Percentiles rank a stretch among this genome's conserved stretches.
Conservation (phyloP, 2,888 invertebrate genomes). For the Cheiracanthium punctorium region DNA sequence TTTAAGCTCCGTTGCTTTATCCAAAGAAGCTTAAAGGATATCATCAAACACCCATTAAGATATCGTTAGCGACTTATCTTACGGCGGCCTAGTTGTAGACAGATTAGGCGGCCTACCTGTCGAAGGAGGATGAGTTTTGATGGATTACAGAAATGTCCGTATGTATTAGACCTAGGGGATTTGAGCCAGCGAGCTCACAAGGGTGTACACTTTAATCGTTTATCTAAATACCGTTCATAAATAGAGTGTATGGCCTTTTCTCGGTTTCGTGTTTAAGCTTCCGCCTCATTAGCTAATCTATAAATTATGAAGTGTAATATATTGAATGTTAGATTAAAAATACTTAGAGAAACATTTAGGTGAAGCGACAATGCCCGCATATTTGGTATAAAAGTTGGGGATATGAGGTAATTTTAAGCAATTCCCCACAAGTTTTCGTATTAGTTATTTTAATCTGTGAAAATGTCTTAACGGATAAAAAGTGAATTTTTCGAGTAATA, state of each 20-base stretch:
- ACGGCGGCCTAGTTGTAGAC: slow-evolving; percentile 19
- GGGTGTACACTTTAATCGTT: not conserved
- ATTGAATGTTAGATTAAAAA: too few relatives aligned
- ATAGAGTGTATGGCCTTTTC: not conserved
- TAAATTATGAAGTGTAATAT: too few relatives aligned
- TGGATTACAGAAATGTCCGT: not conserved
- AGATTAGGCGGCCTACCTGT: slow-evolving; percentile 44
- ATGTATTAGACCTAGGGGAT: not conserved
- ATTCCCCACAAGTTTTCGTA: too few relatives aligned
- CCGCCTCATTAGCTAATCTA: too few relatives aligned
- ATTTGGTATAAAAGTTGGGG: too few relatives aligned
- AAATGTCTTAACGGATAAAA: too few relatives aligned
- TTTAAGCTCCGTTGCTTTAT: not conserved
- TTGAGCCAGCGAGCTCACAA: not conserved
- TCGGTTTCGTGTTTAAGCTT: too few relatives aligned
- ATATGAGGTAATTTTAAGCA: too few relatives aligned
- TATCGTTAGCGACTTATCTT: slow-evolving; percentile 55
- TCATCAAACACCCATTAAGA: slow-evolving; percentile 67
- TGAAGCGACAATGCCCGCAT: too few relatives aligned
- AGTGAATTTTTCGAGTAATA: too few relatives aligned
- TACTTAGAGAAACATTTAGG: too few relatives aligned
- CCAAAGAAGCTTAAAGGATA: slow-evolving; percentile 35
- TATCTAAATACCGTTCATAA: not conserved
- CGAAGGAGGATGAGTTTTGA: slow-evolving; percentile 13
- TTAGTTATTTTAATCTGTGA: too few relatives aligned